A percentile compares a stretch with the other conserved stretches of the same genome.
phyloP scores from a whole-genome alignment of 1,140 invertebrate species.

The Nasonia longicornis region DNA sequence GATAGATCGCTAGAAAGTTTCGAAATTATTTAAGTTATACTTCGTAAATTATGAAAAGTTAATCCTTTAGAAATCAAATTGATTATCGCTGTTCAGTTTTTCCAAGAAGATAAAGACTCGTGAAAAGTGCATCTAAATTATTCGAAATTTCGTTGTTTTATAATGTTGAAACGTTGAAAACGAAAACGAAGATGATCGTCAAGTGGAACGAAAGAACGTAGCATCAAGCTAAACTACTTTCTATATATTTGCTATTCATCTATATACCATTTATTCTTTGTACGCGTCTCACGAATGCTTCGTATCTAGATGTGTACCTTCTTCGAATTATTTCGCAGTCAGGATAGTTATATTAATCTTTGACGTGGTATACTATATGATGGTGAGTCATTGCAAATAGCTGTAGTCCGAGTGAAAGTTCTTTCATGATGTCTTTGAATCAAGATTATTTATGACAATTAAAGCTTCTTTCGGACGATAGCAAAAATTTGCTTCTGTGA shows the following conservation, averaged over 20 bases:
- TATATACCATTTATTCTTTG: conserved; percentile 13
- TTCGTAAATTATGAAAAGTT: conserved; percentile 14
- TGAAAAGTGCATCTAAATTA: not conserved
- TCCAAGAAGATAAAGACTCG: not conserved
- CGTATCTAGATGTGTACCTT: conserved; percentile 19
- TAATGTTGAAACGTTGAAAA: not conserved
- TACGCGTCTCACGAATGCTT: not conserved
- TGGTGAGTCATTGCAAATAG: conserved; percentile 17
- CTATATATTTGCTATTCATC: conserved; percentile 18
- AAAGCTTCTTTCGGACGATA: conserved; percentile 2
- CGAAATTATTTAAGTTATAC: conserved; percentile 42
- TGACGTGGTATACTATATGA: not conserved
- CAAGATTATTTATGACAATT: conserved; percentile 10
- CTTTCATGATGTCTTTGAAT: conserved; percentile 6
- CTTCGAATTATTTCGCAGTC: conserved; percentile 24
- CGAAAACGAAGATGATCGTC: conserved; percentile 4
- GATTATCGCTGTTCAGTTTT: not conserved
- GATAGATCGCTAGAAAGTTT: conserved; percentile 40
- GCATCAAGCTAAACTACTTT: not conserved
- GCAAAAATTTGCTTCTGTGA: conserved; percentile 60
- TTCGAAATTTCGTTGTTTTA: not conserved
- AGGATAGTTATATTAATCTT: conserved; percentile 18
- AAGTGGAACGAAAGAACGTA: conserved; percentile 7
- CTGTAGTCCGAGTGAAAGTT: conserved; percentile 10
- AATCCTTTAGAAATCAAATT: not conserved